Evolutionary conservation across 2,888 invertebrate genomes (phyloP), one percentile per base, ranked within the genome.

Genomic region (Drosophila yooni): DNA sequence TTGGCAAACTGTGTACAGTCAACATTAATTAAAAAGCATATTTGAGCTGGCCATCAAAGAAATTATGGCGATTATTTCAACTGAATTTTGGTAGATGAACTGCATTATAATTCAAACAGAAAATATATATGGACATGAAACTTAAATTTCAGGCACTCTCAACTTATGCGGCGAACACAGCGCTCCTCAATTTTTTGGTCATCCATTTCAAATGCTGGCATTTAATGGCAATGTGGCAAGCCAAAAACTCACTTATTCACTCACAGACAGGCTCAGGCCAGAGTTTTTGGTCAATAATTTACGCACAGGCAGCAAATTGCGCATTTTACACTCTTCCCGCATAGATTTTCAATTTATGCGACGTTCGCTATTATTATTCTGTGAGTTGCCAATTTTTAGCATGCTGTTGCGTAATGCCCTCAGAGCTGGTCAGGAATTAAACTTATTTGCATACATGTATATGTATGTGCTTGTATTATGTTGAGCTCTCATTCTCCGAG

Each of bases 281-380:
- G 43, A 31, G 40, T 31, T 40, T 57, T 31, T 21, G 29, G 31
- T 21, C 43, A 31, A 43, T 57, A 57, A 43, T 43, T 57, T 43
- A 57, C 43, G 43, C 43, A 43, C 31, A 57, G 43, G 21, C 56
- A 13, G 40, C 40, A 40, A 43, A 57, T 31, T 31, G 2, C 5
- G 40, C 10, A 21, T 40, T n/a, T 57, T 29, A 40, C 38, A 29
- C n/a, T 38, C 3, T 27, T 27, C 18, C 27, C 34, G 40, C 56
- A 56, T 56, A 40, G 56, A 43, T 57, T 57, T 46, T 34, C 57
- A 57, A 57, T 57, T 57, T 57, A 46, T 57, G 57, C 57, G 40
- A 57, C 31, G 31, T 21, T 57, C 40, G 31, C 57, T 43, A n/a
- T 57, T 57, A 57, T 43, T 57, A 43, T 57, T 57, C 43, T 43